These are phyloP conservation scores for Acrocyrtus sp. DNA, from an alignment of 2,888 invertebrate genomes.

Conservation along the genomic window DNA sequence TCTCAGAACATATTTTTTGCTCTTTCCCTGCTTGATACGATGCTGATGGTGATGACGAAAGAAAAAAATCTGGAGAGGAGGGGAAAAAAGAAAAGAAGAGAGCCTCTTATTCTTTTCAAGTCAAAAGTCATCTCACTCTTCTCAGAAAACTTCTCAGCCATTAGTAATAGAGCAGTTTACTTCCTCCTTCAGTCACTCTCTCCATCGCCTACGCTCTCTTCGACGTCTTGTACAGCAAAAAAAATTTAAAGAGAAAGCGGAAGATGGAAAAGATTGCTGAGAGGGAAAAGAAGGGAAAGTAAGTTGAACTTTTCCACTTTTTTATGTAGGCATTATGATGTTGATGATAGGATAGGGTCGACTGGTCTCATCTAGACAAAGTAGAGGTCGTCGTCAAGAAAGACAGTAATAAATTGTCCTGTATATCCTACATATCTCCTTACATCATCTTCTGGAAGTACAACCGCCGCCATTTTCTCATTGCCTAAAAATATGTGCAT, in stretches of 20 bases:
- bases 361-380: constrained; percentile 2
- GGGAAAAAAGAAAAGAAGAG: not conserved
- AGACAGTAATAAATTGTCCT: constrained; percentile 25
- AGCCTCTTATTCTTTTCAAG: not conserved
- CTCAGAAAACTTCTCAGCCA: not conserved
- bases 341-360: constrained; percentile 4
- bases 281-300: not conserved
- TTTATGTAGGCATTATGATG: constrained; percentile 8
- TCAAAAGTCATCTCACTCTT: not conserved
- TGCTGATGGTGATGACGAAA: constrained; percentile 5
- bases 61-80: not conserved
- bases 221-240: not conserved
- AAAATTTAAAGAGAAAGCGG: too few relatives aligned
- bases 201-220: not conserved
- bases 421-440: not conserved
- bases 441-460: not conserved
- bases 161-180: not conserved
- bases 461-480: constrained; percentile 1
- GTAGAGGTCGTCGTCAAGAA: constrained; percentile 18
- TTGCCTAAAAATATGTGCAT: not conserved
- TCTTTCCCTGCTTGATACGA: not conserved
- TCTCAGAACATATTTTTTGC: not conserved
- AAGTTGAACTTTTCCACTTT: constrained; percentile 26
- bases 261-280: too few relatives aligned
- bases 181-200: not conserved